Evolutionary conservation across 2,113 vertebrate genomes (phyloP), one percentile per base, ranked within the genome.

Genomic region (Reinhardtius hippoglossoides): DNA sequence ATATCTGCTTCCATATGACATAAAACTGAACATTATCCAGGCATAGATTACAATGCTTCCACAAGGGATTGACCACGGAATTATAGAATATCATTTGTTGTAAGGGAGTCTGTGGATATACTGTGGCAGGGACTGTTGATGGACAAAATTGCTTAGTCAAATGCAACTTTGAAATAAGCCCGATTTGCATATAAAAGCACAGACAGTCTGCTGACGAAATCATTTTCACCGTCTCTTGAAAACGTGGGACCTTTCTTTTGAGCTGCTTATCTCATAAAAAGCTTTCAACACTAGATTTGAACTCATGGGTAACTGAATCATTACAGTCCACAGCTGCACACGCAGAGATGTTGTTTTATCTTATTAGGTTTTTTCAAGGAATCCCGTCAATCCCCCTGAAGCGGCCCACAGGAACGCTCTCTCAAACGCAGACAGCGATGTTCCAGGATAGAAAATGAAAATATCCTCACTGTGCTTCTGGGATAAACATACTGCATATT

Each of bases 401-500:
- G 70, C 44, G 5, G 14, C 0, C 52, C 13, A 16, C 16, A 56
- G 23, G 31, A 10, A 12, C 26, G 7, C 4, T 40, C 60, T 40
- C 37, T 50, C 5, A 50, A 37, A 37, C 52, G 27, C 24, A 42
- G 21, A 46, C 35, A 21, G 46, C 16, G 16, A 8, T 0, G n/a
- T 42, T 40, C 9, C 35, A 24, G 46, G 35, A n/a, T 52, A 54
- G 35, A 48, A 73, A 44, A 44, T 42, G 31, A 54, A 48, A 64
- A 50, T 21, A 27, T 26, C n/a, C 67, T 74, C 12, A 14, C 24
- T 63, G 44, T 67, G 65, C 79, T 74, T 59, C 74, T 67, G 70
- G 74, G 70, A 81, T 63, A 74, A 74, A 74, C 66, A 74, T 9
- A 15, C 55, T 74, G 60, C 65, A 78, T 78, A 81, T 78, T 85